phyloP scores from a whole-genome alignment of 2,888 invertebrate species.

The Hyposoter dolosus region DNA sequence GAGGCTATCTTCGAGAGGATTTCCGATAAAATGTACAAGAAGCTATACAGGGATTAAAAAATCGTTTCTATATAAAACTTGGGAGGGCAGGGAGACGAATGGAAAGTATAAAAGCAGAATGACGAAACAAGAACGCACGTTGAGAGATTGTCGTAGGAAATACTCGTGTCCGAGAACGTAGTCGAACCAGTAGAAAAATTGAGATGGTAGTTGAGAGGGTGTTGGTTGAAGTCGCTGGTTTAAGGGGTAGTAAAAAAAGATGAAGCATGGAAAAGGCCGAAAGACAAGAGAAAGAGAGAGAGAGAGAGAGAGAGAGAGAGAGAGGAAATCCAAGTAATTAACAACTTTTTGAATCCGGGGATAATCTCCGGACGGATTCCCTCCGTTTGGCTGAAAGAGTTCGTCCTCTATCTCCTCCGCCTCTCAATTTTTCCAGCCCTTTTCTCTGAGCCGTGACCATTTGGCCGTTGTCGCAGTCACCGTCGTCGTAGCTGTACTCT shows the following conservation, averaged over 20 bases:
- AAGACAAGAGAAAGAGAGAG: conserved; percentile 69
- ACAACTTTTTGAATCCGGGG: conserved; percentile 85
- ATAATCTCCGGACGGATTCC: conserved; percentile 85
- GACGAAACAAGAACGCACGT: conserved; percentile 72
- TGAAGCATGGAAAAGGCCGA: conserved; percentile 50
- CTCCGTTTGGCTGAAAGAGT: conserved; percentile 85
- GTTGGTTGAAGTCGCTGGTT: conserved; percentile 56
- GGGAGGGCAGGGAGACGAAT: conserved; percentile 16
- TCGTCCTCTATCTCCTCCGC: conserved; percentile 73
- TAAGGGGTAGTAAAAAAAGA: conserved; percentile 61
- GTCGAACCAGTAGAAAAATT: conserved; percentile 51
- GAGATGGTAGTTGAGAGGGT: conserved; percentile 43
- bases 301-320: conserved; percentile 74
- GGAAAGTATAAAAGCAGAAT: conserved; percentile 61
- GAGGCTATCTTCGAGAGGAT: conserved; percentile 46
- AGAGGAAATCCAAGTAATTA: conserved; percentile 84
- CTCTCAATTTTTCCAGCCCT: conserved; percentile 35
- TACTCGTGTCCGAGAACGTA: conserved; percentile 39
- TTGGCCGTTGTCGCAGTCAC: conserved; percentile 80
- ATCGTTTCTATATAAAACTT: conserved; percentile 75
- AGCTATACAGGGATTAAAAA: conserved; percentile 75
- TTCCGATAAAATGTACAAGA: conserved; percentile 49
- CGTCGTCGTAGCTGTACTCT: conserved; percentile 76
- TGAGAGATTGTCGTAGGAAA: conserved; percentile 60
- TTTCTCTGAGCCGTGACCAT: conserved; percentile 83